Conservation (phyloP, 2,797 vertebrate species). For the Bryconaethiops microstoma region DNA sequence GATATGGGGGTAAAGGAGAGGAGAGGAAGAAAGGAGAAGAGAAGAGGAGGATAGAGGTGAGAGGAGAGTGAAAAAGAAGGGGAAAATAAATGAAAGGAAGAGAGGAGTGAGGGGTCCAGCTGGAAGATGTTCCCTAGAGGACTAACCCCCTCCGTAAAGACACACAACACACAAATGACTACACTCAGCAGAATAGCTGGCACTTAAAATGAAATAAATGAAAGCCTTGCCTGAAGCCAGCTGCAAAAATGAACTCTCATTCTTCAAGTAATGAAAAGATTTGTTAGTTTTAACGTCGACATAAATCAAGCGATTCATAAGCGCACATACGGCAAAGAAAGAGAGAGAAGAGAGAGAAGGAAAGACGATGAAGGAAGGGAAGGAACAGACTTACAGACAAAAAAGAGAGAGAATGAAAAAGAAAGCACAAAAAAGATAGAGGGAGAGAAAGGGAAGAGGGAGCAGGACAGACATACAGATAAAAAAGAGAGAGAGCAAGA, state of each 20-base stretch:
- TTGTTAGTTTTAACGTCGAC: conserved; percentile 40
- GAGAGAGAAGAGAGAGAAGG: neutral
- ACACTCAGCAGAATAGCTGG: conserved; percentile 8
- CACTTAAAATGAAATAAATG: conserved; percentile 45
- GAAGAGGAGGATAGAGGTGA: neutral
- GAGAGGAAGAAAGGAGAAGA: neutral
- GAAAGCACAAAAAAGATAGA: neutral
- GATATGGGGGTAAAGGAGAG: neutral
- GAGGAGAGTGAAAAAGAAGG: conserved; percentile 7
- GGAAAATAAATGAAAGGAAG: conserved; percentile 31
- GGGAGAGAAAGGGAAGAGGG: neutral
- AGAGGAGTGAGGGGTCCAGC: conserved; percentile 28
- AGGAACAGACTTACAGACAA: no score
- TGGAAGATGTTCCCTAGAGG: conserved; percentile 36
- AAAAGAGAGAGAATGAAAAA: neutral
- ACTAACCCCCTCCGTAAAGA: neutral
- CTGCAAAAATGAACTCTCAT: conserved; percentile 37
- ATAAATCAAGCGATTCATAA: conserved; percentile 29
- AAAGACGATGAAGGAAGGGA: neutral
- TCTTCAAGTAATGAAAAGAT: conserved; percentile 48
- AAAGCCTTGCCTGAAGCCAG: conserved; percentile 33
- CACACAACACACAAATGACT: conserved; percentile 2
- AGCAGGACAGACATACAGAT: neutral
- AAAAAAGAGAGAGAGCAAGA: neutral
- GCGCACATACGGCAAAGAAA: conserved; percentile 11